phyloP scores from a whole-genome alignment of 2,113 vertebrate species.

The Toxotes chatareus region DNA sequence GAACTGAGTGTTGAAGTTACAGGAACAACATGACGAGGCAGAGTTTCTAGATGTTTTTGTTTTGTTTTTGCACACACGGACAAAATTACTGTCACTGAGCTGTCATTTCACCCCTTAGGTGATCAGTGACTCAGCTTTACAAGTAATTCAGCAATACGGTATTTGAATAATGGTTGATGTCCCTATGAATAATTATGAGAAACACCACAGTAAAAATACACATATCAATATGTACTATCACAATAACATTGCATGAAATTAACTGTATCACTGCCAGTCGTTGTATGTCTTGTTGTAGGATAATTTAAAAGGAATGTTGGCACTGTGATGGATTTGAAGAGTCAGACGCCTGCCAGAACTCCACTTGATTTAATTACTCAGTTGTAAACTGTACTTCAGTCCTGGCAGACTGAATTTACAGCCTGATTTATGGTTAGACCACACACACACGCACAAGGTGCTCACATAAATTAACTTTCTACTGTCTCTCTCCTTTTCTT shows the following conservation, averaged over 20 bases:
- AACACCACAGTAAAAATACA: slow-evolving; percentile 10
- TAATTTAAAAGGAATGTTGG: slow-evolving; percentile 71
- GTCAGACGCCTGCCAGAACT: slow-evolving; percentile 56
- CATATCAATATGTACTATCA: slow-evolving; percentile 4
- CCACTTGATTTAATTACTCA: slow-evolving; percentile 73
- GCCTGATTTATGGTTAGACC: slow-evolving; percentile 62
- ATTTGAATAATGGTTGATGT: slow-evolving; percentile 16
- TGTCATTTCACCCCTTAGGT: slow-evolving; percentile 8
- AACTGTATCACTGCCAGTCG: slow-evolving; percentile 33
- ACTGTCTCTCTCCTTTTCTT: slow-evolving; percentile 31
- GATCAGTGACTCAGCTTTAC: neutral
- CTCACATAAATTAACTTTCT: slow-evolving; percentile 50
- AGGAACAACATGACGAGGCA: neutral
- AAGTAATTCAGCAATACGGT: slow-evolving; percentile 1
- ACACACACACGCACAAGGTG: slow-evolving; percentile 42
- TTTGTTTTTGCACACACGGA: neutral
- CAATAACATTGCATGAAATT: slow-evolving; percentile 39
- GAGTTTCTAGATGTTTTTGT: neutral
- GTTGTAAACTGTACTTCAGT: slow-evolving; percentile 60
- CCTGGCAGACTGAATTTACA: slow-evolving; percentile 54
- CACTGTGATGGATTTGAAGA: slow-evolving; percentile 48
- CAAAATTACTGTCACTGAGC: neutral
- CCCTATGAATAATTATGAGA: slow-evolving; percentile 11
- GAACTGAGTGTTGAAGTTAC: neutral
- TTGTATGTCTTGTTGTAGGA: slow-evolving; percentile 49